These are phyloP conservation scores for Danio tinwini DNA, from an alignment of 2,797 vertebrate species.

Conservation along the genomic window DNA sequence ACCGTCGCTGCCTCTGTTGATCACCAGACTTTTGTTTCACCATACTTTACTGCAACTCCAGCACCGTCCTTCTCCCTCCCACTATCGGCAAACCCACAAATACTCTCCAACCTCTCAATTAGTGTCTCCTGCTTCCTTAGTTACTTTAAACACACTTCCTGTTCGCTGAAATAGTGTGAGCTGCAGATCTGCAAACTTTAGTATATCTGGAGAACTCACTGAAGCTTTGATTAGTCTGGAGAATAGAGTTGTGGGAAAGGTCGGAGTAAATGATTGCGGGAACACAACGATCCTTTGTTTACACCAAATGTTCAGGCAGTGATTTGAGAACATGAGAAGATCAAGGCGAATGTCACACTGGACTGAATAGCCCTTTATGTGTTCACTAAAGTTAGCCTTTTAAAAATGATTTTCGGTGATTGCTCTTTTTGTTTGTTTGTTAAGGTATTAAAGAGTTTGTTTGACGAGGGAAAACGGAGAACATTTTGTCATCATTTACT, in stretches of 20 bases:
- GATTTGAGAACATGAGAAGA: conserved; percentile 21
- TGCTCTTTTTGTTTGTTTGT: background rate
- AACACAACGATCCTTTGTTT: conserved; percentile 9
- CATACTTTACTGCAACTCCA: conserved; percentile 47
- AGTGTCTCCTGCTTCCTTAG: conserved; percentile 41
- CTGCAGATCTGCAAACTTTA: too few species aligned
- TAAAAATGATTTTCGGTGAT: background rate
- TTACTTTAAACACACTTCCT: conserved; percentile 20
- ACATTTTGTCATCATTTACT: too few species aligned
- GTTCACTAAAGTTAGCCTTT: background rate
- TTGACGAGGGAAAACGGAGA: too few species aligned
- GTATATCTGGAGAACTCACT: background rate
- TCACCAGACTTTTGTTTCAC: conserved; percentile 57
- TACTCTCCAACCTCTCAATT: conserved; percentile 41
- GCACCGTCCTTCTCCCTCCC: conserved; percentile 53
- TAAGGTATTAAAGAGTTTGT: too few species aligned
- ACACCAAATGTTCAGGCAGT: conserved; percentile 4
- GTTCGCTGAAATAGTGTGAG: background rate
- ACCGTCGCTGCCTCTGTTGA: conserved; percentile 97
- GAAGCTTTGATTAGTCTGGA: background rate
- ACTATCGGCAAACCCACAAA: conserved; percentile 30
- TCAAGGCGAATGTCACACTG: background rate
- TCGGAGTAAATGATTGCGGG: background rate
- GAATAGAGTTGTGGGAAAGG: conserved; percentile 16
- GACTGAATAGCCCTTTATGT: background rate